Conservation (phyloP, 2,888 invertebrate species). For the Pseudanteris insignis region DNA sequence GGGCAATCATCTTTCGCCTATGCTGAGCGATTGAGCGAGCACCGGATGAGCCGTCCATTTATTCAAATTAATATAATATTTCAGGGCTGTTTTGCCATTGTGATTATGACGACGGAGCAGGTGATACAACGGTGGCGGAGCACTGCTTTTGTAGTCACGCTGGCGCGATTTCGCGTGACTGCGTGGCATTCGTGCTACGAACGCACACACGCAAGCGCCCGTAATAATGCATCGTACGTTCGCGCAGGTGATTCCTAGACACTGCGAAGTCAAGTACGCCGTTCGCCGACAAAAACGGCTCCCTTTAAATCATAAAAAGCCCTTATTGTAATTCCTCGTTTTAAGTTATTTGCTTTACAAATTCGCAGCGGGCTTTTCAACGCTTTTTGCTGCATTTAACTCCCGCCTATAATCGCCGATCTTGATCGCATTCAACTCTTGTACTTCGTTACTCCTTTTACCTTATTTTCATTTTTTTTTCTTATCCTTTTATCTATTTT, state of each 20-base stretch:
- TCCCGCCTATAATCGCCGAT: constrained; percentile 12
- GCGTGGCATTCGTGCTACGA: constrained; percentile 47
- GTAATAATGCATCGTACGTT: constrained; percentile 48
- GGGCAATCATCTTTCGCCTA: constrained; percentile 36
- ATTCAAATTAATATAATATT: constrained; percentile 58
- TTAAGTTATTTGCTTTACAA: constrained; percentile 32
- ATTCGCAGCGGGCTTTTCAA: constrained; percentile 14
- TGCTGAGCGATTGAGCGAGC: constrained; percentile 34
- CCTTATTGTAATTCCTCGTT: constrained; percentile 17
- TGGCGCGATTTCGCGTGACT: constrained; percentile 57
- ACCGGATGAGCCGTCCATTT: constrained; percentile 42
- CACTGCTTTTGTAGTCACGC: constrained; percentile 52
- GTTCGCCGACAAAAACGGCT: constrained; percentile 13
- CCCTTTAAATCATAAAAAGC: constrained; percentile 32
- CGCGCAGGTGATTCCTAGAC: constrained; percentile 42
- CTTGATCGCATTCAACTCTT: not conserved
- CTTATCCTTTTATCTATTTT: too few species aligned
- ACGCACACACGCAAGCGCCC: constrained; percentile 39
- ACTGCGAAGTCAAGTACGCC: constrained; percentile 33
- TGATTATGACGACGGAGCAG: constrained; percentile 51
- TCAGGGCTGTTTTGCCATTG: constrained; percentile 50
- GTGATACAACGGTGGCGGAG: constrained; percentile 48
- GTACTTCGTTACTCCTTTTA: too few species aligned
- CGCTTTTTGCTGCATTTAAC: constrained; percentile 16
- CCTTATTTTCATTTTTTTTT: too few species aligned